Base-by-base conservation (phyloP, 37 sponge, comb jelly and placozoan species). In the Haliclona indistincta region DNA sequence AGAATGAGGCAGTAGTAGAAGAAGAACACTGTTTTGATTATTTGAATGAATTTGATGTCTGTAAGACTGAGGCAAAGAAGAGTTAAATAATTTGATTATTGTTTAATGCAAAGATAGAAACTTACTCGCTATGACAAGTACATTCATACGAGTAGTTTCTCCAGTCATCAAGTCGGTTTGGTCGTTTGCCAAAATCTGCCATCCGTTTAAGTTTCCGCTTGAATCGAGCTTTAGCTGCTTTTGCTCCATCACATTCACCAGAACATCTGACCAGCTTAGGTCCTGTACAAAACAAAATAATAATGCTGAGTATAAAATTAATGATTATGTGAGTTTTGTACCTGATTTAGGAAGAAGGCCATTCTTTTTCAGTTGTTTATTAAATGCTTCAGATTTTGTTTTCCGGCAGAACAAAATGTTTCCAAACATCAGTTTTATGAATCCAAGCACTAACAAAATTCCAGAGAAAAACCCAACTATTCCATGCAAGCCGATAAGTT, bases 1-100 rank as follows among this genome's bases (percentile, higher is more conserved):
- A 91, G 63, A 30, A 91, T 69, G 35, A 69, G 70, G 37, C 85
- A 82, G 79, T 78, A 91, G 70, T 86, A 91, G 69, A 91, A 91
- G 79, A 91, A 91, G 63, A 76, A 86, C 11, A 91, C 28, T 23
- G 92, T 56, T 40, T 77, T 82, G 29, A 91, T 32, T 0, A 91
- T 23, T 1, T 65, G 20, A 1, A 83, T 23, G 41, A 73, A 78
- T 56, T 74, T 66, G 35, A 91, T 78, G 49, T 91, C 92, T 2
- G 87, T 47, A 32, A 91, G 22, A 62, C 92, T 91, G 70, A 26
- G 44, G 36, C 5, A 26, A 7, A 0, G n/a, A n/a, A n/a, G n/a
- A n/a, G n/a, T n/a, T 29, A 73, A 55, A 32, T 23, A 32, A 26
- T 19, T 29, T 26, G 71, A 47, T 55, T 54, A n/a, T 4, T n/a